Base-by-base conservation (phyloP, 2,888 invertebrate species). In the Tetragnatha montana region DNA sequence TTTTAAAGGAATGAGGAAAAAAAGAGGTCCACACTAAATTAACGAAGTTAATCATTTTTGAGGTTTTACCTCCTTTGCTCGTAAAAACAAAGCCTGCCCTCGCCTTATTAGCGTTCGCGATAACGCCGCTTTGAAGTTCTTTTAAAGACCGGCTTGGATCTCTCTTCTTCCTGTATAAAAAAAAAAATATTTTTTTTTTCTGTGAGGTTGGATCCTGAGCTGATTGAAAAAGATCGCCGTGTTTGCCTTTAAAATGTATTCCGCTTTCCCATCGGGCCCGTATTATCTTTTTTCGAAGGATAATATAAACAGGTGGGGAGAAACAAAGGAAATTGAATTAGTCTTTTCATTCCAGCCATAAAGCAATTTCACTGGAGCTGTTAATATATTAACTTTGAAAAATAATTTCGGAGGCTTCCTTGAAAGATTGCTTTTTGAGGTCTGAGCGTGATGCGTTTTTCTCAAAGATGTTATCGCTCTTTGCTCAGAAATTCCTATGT, bases 41-140 rank as follows among this genome's bases (percentile, higher is more conserved):
- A 84, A 84, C 49, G 68, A 84, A 84, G 83, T 84, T 84, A 84
- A 84, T 84, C 83, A 84, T 84, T 76, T 76, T 76, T 84, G 75
- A 76, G 49, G 49, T 75, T 75, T 76, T 83, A 68, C 75, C 68
- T 49, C 19, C 21, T 35, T 47, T 7, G 0, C 49, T 14, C 76
- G 49, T 76, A 84, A 76, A 84, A 75, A 84, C 76, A 76, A 69
- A 69, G 76, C 75, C 14, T 84, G n/a, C n/a, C 75, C 60, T 75
- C 22, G 73, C 82, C 76, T 84, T 84, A 84, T 76, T 84, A 76
- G 76, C 83, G 49, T 21, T 8, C 19, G 49, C 75, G 83, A 76
- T 84, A 84, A 84, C 60, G 76, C 49, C 35, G 50, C 83, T 75
- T 84, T 84, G 83, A 84, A 84, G 83, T 84, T 82, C 71, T 74